Percentiles rank a stretch among this genome's conserved stretches.
Conservation (phyloP, 2,113 vertebrate species). For the Cardinalis cardinalis region DNA sequence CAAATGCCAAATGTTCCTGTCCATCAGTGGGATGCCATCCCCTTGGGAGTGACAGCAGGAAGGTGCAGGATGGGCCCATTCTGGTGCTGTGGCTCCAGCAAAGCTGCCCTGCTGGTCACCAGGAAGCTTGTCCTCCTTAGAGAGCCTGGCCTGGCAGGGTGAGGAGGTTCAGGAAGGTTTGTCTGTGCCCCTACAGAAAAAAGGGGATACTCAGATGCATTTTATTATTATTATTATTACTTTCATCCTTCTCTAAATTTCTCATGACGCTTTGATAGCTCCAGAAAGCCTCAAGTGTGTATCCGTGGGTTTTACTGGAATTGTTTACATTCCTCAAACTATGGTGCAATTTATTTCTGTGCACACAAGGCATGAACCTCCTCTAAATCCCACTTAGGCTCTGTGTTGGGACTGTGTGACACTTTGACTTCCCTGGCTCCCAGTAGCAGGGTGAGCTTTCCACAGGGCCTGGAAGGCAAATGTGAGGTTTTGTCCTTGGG, state of each 20-base stretch:
- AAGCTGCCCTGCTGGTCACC: accelerated
- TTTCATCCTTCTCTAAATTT: background rate
- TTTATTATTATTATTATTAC: background rate
- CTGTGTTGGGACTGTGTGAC: background rate
- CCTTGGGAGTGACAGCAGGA: accelerated
- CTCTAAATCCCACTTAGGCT: background rate
- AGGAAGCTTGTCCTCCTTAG: background rate
- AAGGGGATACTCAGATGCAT: background rate
- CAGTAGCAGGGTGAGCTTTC: background rate
- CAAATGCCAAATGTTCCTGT: accelerated
- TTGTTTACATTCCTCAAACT: background rate
- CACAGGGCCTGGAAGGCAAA: background rate
- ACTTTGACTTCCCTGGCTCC: background rate
- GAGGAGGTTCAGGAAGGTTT: background rate
- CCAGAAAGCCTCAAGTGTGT: background rate
- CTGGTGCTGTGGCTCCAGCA: background rate
- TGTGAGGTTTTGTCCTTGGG: background rate
- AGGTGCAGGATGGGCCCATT: background rate
- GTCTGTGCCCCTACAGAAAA: background rate
- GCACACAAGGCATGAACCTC: background rate
- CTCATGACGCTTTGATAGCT: background rate
- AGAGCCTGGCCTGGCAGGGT: background rate
- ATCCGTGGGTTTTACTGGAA: background rate
- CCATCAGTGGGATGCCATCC: background rate
- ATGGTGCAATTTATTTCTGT: background rate